Conservation (phyloP, 2,888 invertebrate species). For the Idaea biselata region DNA sequence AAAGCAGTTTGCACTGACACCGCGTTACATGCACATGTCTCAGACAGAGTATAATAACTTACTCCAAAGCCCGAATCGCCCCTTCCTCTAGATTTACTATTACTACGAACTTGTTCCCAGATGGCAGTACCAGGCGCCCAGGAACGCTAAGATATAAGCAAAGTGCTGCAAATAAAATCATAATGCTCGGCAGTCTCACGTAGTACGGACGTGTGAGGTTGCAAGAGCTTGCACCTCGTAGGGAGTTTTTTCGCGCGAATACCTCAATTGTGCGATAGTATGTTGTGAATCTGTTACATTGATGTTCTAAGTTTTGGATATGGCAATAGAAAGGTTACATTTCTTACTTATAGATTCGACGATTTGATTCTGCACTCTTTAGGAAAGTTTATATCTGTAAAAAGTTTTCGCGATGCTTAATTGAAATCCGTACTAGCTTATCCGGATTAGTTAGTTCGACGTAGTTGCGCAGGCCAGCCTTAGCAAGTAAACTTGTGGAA, state of each 20-base stretch:
- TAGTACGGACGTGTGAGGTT: constrained; percentile 22
- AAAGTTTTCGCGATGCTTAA: too few species aligned
- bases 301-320: constrained; percentile 2
- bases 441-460: too few species aligned
- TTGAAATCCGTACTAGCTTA: too few species aligned
- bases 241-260: constrained; percentile 28
- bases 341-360: too few species aligned
- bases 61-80: neutral
- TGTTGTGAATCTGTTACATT: constrained; percentile 15
- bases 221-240: constrained; percentile 23
- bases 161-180: constrained; percentile 21
- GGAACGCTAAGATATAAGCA: constrained; percentile 8
- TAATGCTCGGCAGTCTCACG: constrained; percentile 21
- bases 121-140: neutral
- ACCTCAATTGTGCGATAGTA: constrained; percentile 27
- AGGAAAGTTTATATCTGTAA: too few species aligned
- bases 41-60: neutral
- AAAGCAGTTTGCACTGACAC: neutral
- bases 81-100: neutral
- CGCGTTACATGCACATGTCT: neutral
- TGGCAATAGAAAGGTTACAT: too few species aligned
- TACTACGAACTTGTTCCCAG: neutral
- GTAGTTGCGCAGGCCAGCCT: too few species aligned
- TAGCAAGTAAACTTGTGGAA: too few species aligned
- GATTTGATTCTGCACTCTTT: too few species aligned